Percentiles rank a stretch among this genome's conserved stretches.
phyloP scores from a whole-genome alignment of 2,888 invertebrate species.

The Sesia bembeciformis region DNA sequence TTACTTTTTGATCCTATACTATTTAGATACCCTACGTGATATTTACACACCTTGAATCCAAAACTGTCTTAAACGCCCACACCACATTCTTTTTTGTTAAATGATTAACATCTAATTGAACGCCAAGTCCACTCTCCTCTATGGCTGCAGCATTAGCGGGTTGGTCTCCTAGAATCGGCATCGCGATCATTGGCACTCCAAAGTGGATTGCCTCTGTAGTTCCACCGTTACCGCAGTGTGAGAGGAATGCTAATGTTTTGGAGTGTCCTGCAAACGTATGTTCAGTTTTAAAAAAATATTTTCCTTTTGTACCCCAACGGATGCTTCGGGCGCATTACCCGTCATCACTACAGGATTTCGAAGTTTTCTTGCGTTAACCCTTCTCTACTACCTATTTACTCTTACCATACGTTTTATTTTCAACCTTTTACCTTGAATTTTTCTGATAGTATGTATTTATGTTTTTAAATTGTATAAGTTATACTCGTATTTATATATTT shows the following conservation, averaged over 20 bases:
- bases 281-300: background rate
- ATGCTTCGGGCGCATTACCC: too few species aligned
- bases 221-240: conserved; percentile 76
- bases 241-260: conserved; percentile 73
- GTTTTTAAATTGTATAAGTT: too few species aligned
- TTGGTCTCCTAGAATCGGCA: conserved; percentile 77
- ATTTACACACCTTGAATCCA: conserved; percentile 65
- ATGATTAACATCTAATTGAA: conserved; percentile 51
- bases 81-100: conserved; percentile 66
- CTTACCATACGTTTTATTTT: too few species aligned
- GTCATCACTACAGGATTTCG: too few species aligned
- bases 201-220: conserved; percentile 75
- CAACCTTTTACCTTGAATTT: too few species aligned
- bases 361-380: too few species aligned
- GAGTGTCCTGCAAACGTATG: conserved; percentile 66
- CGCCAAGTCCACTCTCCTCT: conserved; percentile 71
- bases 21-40: background rate
- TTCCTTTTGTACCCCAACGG: background rate
- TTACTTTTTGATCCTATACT: too few species aligned
- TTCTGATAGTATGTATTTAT: too few species aligned
- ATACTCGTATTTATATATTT: too few species aligned
- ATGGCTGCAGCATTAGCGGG: conserved; percentile 72
- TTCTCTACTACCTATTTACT: too few species aligned
- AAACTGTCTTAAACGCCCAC: conserved; percentile 66
- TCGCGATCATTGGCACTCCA: conserved; percentile 74